phyloP scores from a whole-genome alignment of 2,113 vertebrate species.

The Ia io region DNA sequence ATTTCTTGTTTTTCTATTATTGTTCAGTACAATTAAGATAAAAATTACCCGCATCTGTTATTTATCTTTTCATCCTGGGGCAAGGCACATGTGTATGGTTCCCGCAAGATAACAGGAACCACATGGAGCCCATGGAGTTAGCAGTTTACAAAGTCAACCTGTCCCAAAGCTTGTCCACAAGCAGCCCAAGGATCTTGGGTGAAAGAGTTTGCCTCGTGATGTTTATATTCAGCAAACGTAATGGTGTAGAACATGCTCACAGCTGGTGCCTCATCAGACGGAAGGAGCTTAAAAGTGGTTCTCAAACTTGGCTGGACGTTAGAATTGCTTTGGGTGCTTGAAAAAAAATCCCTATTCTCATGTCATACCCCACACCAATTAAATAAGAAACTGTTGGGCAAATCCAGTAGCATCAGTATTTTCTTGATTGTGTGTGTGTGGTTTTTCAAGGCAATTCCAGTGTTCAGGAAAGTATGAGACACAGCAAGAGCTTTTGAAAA shows the following conservation, averaged over 20 bases:
- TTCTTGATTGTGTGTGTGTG: not conserved
- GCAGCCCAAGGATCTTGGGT: constrained; percentile 50
- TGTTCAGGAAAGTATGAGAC: not conserved
- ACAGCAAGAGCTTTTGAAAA: not conserved
- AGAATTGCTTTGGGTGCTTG: not conserved
- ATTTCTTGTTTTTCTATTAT: constrained; percentile 72
- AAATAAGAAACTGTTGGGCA: constrained; percentile 1
- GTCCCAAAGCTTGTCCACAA: constrained; percentile 60
- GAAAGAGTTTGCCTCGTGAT: constrained; percentile 56
- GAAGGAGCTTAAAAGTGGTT: not conserved
- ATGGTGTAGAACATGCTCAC: constrained; percentile 45
- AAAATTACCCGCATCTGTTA: constrained; percentile 77
- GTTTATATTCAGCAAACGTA: constrained; percentile 61
- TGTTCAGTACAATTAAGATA: constrained; percentile 62
- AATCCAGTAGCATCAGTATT: not conserved
- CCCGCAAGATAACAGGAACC: constrained; percentile 72
- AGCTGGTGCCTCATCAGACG: constrained; percentile 7
- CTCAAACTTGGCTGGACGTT: not conserved
- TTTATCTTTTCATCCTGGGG: constrained; percentile 65
- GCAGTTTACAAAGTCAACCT: constrained; percentile 74
- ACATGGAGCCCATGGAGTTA: constrained; percentile 67
- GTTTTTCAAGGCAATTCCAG: not conserved
- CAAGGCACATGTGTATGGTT: constrained; percentile 73
- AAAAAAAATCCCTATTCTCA: not conserved
- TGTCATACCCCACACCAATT: not conserved